phyloP scores from a whole-genome alignment of 2,888 invertebrate genomes.

The Listrodromus nycthemerus region DNA sequence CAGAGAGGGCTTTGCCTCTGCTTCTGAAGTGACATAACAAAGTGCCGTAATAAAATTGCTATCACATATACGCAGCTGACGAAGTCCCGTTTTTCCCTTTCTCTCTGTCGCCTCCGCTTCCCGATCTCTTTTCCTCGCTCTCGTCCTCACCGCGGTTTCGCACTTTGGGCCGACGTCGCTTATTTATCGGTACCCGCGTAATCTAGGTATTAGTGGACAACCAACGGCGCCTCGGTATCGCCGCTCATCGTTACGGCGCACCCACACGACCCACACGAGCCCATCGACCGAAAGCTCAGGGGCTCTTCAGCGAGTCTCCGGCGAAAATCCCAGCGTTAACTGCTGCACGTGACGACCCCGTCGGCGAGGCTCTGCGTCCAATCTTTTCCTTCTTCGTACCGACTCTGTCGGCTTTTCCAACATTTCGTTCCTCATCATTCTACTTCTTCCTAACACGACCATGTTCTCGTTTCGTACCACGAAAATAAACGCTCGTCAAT shows the following conservation, averaged over 20 bases:
- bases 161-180: conserved; percentile 50
- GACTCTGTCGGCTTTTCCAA: conserved; percentile 11
- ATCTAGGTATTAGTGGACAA: conserved; percentile 67
- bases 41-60: conserved; percentile 73
- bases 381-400: conserved; percentile 51
- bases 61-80: conserved; percentile 67
- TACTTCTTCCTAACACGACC: not conserved
- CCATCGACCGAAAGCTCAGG: conserved; percentile 14
- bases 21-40: conserved; percentile 70
- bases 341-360: conserved; percentile 66
- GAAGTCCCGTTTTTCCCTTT: conserved; percentile 43
- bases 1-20: conserved; percentile 16
- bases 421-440: conserved; percentile 1
- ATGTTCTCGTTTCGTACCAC: conserved; percentile 19
- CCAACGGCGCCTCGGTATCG: conserved; percentile 35
- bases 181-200: conserved; percentile 65
- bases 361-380: conserved; percentile 46
- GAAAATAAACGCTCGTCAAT: not conserved
- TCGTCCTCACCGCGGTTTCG: conserved; percentile 28
- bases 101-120: conserved; percentile 51
- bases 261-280: conserved; percentile 2
- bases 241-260: conserved; percentile 45
- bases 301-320: conserved; percentile 43
- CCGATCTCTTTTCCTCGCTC: conserved; percentile 36
- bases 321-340: conserved; percentile 66